Base-by-base conservation (phyloP, 2,888 invertebrate species). In the Leptopterna dolabrata region DNA sequence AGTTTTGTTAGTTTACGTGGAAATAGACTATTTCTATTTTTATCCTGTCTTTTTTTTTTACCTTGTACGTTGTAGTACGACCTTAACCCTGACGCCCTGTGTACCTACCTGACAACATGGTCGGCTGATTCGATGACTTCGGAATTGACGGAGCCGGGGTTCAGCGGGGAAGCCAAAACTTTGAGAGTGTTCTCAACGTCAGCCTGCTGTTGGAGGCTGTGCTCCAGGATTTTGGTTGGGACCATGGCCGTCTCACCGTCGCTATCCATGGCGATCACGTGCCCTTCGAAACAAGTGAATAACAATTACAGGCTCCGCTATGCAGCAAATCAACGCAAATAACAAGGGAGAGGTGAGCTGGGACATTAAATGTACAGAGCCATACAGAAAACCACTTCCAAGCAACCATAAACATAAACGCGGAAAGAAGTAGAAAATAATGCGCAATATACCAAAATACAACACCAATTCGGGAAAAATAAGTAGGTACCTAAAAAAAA, bases 191-290 rank as follows among this genome's bases (percentile, higher is more conserved):
- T 91, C 76, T 93, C 92, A 0, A 93, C 90, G 90, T 93, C 91
- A 4, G 91, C 90, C 43, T 90, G 91, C 90, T 94, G 94, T 76
- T 92, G 91, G 81, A 94, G 93, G 85, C 95, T 95, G 91, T 93
- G 94, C 80, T 93, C 92, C 90, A 95, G 94, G 73, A 96, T 93
- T 91, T 94, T 94, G 0, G 93, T 91, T 0, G 95, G 95, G 89
- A 96, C 94, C 90, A 95, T 92, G 2, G 94, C 93, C 0, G 93
- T 93, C 91, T 95, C 95, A 0, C 95, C 95, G 70, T 94, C 94
- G 86, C 94, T 93, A 88, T 95, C 94, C 92, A 95, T 94, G 82
- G 95, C 94, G 76, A 95, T 91, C 1, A 95, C 93, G 91, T 95
- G 94, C 90, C 96, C 96, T 90, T 24, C 11, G 78, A 73, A 83